Evolutionary conservation across 1,140 invertebrate species (phyloP).

Genomic region (Metaphire vulgaris): DNA sequence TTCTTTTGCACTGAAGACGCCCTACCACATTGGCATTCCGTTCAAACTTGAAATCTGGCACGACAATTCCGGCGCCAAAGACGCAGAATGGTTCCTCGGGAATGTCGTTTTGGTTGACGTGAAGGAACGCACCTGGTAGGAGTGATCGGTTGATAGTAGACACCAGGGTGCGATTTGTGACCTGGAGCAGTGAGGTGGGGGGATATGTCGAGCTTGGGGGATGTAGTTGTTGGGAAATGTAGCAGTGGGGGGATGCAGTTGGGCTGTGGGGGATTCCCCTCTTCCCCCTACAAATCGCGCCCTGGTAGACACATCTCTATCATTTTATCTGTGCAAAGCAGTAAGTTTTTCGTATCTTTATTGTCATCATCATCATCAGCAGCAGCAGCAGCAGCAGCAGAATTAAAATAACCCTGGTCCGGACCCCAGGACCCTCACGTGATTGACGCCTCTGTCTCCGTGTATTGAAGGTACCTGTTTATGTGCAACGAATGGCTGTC

Average conservation of each 20-base stretch:
- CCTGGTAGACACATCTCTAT: neutral
- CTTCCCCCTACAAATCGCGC: no score
- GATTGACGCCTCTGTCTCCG: no score
- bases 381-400: no score
- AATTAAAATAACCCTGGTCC: no score
- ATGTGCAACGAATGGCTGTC: conserved; percentile 33
- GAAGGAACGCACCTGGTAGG: conserved; percentile 30
- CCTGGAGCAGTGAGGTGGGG: no score
- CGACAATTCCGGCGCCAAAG: conserved; percentile 18
- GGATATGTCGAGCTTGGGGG: no score
- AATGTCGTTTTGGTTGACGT: conserved; percentile 25
- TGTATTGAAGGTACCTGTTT: conserved; percentile 33
- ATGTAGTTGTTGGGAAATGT: no score
- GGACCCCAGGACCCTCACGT: no score
- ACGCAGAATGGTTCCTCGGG: conserved; percentile 25
- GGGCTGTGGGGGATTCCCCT: no score
- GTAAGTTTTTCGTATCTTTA: no score
- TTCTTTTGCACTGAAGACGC: conserved; percentile 17
- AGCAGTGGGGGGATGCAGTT: no score
- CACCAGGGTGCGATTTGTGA: neutral
- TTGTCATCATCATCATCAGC: no score
- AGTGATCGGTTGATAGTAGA: neutral
- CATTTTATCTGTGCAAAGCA: conserved; percentile 1
- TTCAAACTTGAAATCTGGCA: conserved; percentile 23
- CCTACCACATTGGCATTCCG: conserved; percentile 24